Conservation (phyloP, 2,888 invertebrate genomes). For the Agrochola circellaris region DNA sequence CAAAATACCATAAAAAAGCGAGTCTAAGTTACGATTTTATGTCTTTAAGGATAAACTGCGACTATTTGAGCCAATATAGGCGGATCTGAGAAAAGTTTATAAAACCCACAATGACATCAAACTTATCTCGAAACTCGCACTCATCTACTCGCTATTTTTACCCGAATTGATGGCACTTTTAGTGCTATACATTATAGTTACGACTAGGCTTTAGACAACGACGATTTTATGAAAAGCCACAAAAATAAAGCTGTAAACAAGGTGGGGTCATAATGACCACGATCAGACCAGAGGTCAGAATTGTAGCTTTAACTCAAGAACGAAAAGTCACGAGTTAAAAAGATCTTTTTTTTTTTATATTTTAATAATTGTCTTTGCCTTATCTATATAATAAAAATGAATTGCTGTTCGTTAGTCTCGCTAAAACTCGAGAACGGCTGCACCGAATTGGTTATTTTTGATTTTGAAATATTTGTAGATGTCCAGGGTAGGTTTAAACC, state of each 20-base stretch:
- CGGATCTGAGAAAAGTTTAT: not conserved
- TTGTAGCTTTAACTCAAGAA: not conserved
- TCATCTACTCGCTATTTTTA: constrained; percentile 35
- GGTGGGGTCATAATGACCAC: not conserved
- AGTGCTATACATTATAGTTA: constrained; percentile 45
- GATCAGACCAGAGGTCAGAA: not conserved
- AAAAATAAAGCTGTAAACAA: constrained; percentile 33
- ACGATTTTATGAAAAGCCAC: constrained; percentile 35
- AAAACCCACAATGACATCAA: constrained; percentile 28
- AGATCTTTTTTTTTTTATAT: not conserved
- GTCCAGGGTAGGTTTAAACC: too few species aligned
- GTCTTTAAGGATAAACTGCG: not conserved
- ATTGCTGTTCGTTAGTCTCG: too few species aligned
- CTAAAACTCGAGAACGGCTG: too few species aligned
- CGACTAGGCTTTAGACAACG: constrained; percentile 45
- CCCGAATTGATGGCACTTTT: constrained; percentile 37
- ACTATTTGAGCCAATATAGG: not conserved
- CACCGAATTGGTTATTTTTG: too few species aligned
- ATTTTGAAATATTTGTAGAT: too few species aligned
- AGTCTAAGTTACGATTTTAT: not conserved
- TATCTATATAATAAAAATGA: too few species aligned
- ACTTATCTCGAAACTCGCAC: constrained; percentile 39
- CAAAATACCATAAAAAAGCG: not conserved
- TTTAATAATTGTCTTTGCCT: not conserved
- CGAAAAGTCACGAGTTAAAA: not conserved